A percentile compares a stretch with the other conserved stretches of the same genome.
Evolutionary conservation across 2,113 vertebrate species (phyloP).

Genomic region (Phasianus colchicus): DNA sequence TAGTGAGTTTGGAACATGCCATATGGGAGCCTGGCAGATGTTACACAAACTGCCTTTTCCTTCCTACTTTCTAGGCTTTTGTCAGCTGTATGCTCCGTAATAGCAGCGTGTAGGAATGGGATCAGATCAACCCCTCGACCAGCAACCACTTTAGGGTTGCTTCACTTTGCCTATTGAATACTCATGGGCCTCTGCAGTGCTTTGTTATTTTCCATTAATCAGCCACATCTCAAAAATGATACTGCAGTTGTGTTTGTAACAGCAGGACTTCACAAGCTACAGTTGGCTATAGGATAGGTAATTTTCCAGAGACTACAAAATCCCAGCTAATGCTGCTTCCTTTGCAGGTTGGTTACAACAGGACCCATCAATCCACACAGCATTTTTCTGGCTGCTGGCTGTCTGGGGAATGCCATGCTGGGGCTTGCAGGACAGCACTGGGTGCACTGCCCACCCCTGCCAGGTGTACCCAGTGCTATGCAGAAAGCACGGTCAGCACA

Average conservation of each 20-base stretch:
- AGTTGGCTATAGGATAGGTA: not conserved
- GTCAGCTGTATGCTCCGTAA: not conserved
- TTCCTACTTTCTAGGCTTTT: slow-evolving; percentile 40
- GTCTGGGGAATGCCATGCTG: not conserved
- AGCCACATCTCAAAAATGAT: not conserved
- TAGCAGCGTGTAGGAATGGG: not conserved
- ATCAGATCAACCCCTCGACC: not conserved
- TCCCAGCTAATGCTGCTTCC: not conserved
- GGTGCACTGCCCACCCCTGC: not conserved
- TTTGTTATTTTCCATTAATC: not conserved
- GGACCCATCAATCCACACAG: not conserved
- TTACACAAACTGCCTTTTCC: slow-evolving; percentile 58
- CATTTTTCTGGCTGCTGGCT: not conserved
- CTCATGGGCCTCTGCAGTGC: rapidly evolving
- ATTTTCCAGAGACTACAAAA: not conserved
- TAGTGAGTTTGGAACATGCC: slow-evolving; percentile 56
- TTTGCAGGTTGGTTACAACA: not conserved
- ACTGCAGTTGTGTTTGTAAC: not conserved
- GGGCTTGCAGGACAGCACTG: not conserved
- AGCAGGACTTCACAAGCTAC: not conserved
- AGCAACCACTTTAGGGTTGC: not conserved
- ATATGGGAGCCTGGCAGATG: slow-evolving; percentile 59
- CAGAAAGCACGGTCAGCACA: not conserved
- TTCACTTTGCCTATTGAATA: not conserved
- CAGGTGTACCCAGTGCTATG: not conserved